Evolutionary conservation across 2,888 invertebrate genomes (phyloP).

Genomic region (Serrognathus titanus): DNA sequence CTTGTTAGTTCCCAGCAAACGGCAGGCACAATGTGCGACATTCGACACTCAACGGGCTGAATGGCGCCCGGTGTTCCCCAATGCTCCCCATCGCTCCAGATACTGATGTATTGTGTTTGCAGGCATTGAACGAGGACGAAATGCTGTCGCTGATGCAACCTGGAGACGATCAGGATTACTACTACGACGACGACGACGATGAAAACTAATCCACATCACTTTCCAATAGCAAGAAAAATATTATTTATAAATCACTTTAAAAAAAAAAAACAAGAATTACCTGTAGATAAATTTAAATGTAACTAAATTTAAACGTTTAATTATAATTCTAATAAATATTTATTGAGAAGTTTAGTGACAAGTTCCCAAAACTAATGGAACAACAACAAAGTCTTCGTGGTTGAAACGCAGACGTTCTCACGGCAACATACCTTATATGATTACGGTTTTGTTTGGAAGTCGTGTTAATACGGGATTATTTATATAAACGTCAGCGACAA

Average conservation of each 20-base stretch:
- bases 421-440: too few relatives aligned
- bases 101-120: constrained; percentile 24
- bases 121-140: constrained; percentile 40
- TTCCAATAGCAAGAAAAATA: background rate
- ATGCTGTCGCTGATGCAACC: constrained; percentile 34
- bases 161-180: constrained; percentile 20
- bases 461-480: too few relatives aligned
- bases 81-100: constrained; percentile 10
- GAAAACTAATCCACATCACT: background rate
- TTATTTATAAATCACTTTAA: constrained; percentile 12
- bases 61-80: constrained; percentile 7
- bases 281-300: background rate
- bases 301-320: background rate
- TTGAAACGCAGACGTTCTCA: too few relatives aligned
- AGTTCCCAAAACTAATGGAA: too few relatives aligned
- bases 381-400: too few relatives aligned
- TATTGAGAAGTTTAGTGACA: too few relatives aligned
- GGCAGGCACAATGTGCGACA: constrained; percentile 17
- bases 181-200: constrained; percentile 16
- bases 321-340: too few relatives aligned
- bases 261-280: too few relatives aligned
- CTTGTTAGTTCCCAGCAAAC: constrained; percentile 16
- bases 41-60: constrained; percentile 12
- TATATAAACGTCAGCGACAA: too few relatives aligned
- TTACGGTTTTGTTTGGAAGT: too few relatives aligned